Evolutionary conservation across 2,797 vertebrate species (phyloP).

Genomic region (Sebastes itinus): DNA sequence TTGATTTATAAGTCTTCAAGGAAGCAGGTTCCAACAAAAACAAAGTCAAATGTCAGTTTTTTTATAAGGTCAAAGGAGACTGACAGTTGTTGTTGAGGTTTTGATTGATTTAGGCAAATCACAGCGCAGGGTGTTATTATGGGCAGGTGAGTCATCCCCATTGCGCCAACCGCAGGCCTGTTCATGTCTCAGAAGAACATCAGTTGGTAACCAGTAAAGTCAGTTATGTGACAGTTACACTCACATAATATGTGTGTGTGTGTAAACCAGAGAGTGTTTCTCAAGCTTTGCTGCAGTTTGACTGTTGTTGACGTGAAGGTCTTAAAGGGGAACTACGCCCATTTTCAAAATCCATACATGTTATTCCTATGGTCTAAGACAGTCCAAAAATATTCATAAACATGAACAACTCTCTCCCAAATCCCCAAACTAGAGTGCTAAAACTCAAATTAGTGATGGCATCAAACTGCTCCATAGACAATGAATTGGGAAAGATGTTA

Average conservation of each 20-base stretch:
- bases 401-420: background rate
- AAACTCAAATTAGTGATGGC: background rate
- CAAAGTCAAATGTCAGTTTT: constrained; percentile 14
- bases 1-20: background rate
- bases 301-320: background rate
- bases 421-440: background rate
- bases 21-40: constrained; percentile 1
- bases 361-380: background rate
- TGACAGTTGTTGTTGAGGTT: constrained; percentile 51
- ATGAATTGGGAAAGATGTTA: background rate
- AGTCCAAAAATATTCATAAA: background rate
- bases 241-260: background rate
- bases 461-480: background rate
- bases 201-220: constrained; percentile 63
- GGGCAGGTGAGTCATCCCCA: constrained; percentile 53
- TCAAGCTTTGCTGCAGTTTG: background rate
- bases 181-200: constrained; percentile 59
- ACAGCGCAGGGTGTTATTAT: constrained; percentile 57
- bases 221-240: constrained; percentile 54
- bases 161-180: constrained; percentile 48
- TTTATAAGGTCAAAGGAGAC: constrained; percentile 36
- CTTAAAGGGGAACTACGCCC: background rate
- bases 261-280: constrained; percentile 3
- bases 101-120: constrained; percentile 62
- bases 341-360: no score